phyloP scores from a whole-genome alignment of 2,888 invertebrate genomes.

The Ctena decussata region DNA sequence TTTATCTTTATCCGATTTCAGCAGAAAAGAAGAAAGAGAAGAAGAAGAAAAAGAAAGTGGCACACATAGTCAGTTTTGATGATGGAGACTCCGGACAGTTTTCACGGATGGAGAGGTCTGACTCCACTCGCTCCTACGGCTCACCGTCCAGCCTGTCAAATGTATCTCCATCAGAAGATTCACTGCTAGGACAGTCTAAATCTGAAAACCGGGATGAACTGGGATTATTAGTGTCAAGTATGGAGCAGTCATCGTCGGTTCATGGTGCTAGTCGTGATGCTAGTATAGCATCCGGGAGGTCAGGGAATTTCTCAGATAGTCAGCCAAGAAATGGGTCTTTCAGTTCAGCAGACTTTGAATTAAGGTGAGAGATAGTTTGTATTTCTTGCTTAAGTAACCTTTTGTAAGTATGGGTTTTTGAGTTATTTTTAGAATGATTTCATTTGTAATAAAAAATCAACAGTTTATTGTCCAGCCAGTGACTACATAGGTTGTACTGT shows the following conservation, averaged over 20 bases:
- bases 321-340: constrained; percentile 68
- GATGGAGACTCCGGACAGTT: constrained; percentile 88
- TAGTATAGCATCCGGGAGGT: constrained; percentile 67
- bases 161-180: constrained; percentile 18
- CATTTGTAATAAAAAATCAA: too few species aligned
- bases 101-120: constrained; percentile 47
- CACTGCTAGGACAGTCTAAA: constrained; percentile 30
- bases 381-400: too few species aligned
- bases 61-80: constrained; percentile 91
- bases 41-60: constrained; percentile 89
- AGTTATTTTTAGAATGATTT: too few species aligned
- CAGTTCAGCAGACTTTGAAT: constrained; percentile 76
- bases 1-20: too few species aligned
- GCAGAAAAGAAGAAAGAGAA: constrained; percentile 86
- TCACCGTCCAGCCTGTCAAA: constrained; percentile 35
- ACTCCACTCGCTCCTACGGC: constrained; percentile 46
- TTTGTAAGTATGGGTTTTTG: too few species aligned
- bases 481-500: too few species aligned
- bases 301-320: constrained; percentile 36
- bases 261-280: constrained; percentile 53
- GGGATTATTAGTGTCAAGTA: background rate
- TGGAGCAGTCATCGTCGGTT: constrained; percentile 16
- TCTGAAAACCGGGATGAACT: background rate
- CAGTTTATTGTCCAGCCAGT: too few species aligned
- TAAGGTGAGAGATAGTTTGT: constrained; percentile 72